Evolutionary conservation across 2,113 vertebrate species (phyloP).

Genomic region (Psilopsiagon aurifrons): DNA sequence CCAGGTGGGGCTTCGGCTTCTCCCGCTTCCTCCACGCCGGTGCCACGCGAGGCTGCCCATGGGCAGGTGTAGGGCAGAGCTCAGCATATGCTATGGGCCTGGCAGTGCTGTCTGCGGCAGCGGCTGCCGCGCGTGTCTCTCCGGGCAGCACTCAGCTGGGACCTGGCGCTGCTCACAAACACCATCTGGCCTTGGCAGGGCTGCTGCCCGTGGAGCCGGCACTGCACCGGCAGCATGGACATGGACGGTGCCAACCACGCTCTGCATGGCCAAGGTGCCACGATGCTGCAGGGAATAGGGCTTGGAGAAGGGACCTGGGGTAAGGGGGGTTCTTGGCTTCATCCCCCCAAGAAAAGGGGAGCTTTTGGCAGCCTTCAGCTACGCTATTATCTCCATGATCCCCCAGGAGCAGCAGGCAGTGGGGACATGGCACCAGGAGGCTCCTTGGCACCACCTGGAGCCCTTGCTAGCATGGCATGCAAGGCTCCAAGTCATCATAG

Average conservation of each 20-base stretch:
- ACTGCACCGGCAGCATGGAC: background rate
- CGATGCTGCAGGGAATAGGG: background rate
- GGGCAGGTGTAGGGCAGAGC: conserved; percentile 84
- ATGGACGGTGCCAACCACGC: background rate
- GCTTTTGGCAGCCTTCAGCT: background rate
- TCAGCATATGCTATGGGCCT: conserved; percentile 84
- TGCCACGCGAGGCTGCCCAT: conserved; percentile 71
- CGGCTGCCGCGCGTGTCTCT: conserved; percentile 75
- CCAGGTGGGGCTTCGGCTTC: conserved; percentile 76
- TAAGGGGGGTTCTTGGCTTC: fast-evolving
- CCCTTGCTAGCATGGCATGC: fast-evolving
- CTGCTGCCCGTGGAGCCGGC: conserved; percentile 37
- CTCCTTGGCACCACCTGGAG: background rate
- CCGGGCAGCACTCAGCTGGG: conserved; percentile 83
- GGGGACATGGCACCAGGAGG: background rate
- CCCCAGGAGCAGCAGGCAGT: fast-evolving
- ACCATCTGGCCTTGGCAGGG: conserved; percentile 87
- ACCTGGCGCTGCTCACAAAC: conserved; percentile 80
- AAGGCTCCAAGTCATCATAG: fast-evolving
- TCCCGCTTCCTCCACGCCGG: conserved; percentile 58
- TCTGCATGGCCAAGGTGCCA: background rate
- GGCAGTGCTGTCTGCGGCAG: conserved; percentile 75
- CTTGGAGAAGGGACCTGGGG: background rate
- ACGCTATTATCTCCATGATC: fast-evolving
- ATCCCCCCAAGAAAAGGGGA: fast-evolving